Evolutionary conservation across 2,888 invertebrate genomes (phyloP).

Genomic region (Gymnosoma rotundatum): DNA sequence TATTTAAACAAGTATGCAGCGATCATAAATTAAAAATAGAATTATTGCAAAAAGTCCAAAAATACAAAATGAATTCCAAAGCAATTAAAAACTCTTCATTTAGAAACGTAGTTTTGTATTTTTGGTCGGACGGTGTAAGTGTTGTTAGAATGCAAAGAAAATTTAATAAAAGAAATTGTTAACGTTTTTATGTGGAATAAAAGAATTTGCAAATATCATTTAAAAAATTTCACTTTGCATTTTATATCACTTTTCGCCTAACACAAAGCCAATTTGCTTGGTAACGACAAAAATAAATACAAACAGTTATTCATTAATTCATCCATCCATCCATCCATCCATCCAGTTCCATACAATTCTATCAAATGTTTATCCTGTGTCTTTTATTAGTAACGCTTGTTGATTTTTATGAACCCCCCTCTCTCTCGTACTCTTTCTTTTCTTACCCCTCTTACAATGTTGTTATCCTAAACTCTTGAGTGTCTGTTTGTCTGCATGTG

Average conservation of each 20-base stretch:
- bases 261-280: constrained; percentile 33
- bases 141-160: not conserved
- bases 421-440: not conserved
- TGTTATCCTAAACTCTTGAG: constrained; percentile 3
- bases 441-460: not conserved
- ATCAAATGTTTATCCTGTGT: constrained; percentile 62
- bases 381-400: constrained; percentile 63
- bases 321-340: constrained; percentile 5
- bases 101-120: not conserved
- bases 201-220: constrained; percentile 28
- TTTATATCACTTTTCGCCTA: constrained; percentile 20
- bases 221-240: constrained; percentile 15
- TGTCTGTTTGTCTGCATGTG: constrained; percentile 13
- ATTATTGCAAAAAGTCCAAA: too few relatives aligned
- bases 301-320: constrained; percentile 20
- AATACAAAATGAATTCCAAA: not conserved
- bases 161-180: constrained; percentile 4
- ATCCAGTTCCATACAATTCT: constrained; percentile 22
- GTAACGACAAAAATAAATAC: constrained; percentile 19
- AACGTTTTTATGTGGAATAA: constrained; percentile 2
- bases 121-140: not conserved
- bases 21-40: too few relatives aligned
- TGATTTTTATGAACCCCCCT: constrained; percentile 56
- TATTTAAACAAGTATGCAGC: too few relatives aligned
- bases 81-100: not conserved